Evolutionary conservation across 2,797 vertebrate genomes (phyloP).

Genomic region (Centroberyx gerrardi): DNA sequence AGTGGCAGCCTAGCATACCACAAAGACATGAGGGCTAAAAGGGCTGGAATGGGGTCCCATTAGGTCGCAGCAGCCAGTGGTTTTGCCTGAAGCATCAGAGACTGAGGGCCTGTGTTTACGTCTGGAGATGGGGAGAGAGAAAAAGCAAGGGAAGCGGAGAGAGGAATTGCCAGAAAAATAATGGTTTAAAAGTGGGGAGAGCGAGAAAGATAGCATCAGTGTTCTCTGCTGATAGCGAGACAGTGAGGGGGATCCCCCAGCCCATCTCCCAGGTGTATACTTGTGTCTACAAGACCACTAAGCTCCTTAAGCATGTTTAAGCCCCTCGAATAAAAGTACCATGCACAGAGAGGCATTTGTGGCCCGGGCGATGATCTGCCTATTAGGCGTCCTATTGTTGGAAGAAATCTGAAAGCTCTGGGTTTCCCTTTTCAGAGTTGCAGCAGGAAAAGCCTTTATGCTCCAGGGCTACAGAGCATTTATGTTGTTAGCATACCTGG

Average conservation of each 20-base stretch:
- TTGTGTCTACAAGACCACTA: constrained; percentile 63
- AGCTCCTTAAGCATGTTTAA: constrained; percentile 68
- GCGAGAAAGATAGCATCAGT: constrained; percentile 46
- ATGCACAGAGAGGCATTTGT: constrained; percentile 60
- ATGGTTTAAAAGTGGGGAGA: constrained; percentile 45
- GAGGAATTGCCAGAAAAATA: constrained; percentile 42
- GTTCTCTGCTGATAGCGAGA: constrained; percentile 50
- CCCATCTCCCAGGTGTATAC: constrained; percentile 49
- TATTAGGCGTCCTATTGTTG: constrained; percentile 71
- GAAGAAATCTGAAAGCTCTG: constrained; percentile 58
- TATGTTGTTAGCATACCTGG: constrained; percentile 79
- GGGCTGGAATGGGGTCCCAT: constrained; percentile 3
- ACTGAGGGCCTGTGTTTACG: constrained; percentile 45
- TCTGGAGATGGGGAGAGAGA: constrained; percentile 41
- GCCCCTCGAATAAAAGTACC: constrained; percentile 65
- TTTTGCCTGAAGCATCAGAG: constrained; percentile 42
- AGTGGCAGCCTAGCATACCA: constrained; percentile 46
- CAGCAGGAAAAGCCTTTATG: constrained; percentile 62
- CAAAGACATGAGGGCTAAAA: constrained; percentile 47
- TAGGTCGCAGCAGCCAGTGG: neutral
- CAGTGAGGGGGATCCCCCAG: constrained; percentile 55
- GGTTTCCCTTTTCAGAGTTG: constrained; percentile 66
- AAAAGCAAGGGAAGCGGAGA: constrained; percentile 35
- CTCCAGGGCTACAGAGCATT: constrained; percentile 61
- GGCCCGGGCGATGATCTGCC: constrained; percentile 54